Evolutionary conservation across 2,797 vertebrate genomes (phyloP).

Genomic region (Myotis planiceps): DNA sequence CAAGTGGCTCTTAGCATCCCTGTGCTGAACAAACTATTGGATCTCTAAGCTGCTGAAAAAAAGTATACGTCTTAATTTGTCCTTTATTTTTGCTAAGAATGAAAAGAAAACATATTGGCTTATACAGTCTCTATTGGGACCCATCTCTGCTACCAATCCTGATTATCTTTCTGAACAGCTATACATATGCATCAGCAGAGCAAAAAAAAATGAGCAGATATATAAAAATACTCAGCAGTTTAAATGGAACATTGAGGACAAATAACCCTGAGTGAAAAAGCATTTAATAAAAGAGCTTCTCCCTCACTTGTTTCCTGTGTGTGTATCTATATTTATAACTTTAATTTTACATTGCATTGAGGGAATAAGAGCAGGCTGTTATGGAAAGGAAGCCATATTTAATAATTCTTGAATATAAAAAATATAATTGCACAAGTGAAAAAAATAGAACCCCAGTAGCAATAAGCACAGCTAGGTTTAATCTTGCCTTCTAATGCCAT

Average conservation of each 20-base stretch:
- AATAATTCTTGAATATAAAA: slow-evolving; percentile 5
- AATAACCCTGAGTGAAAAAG: background rate
- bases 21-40: background rate
- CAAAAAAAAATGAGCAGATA: background rate
- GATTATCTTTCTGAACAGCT: slow-evolving; percentile 23
- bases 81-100: background rate
- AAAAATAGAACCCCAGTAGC: background rate
- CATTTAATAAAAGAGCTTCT: background rate
- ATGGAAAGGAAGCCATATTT: background rate
- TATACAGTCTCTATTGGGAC: background rate
- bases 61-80: background rate
- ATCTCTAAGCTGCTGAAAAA: background rate
- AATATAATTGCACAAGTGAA: background rate
- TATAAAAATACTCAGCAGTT: background rate
- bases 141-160: background rate
- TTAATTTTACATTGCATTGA: background rate
- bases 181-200: background rate
- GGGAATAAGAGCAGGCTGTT: background rate
- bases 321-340: background rate
- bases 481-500: background rate
- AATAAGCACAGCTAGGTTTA: background rate
- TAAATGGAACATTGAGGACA: background rate
- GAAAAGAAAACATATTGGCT: background rate
- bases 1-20: background rate
- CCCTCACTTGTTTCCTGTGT: background rate